A percentile compares a stretch with the other conserved stretches of the same genome.
These are phyloP conservation scores for Montipora cactus DNA, from an alignment of 64 coral and sea anemone species.

Conservation along the genomic window DNA sequence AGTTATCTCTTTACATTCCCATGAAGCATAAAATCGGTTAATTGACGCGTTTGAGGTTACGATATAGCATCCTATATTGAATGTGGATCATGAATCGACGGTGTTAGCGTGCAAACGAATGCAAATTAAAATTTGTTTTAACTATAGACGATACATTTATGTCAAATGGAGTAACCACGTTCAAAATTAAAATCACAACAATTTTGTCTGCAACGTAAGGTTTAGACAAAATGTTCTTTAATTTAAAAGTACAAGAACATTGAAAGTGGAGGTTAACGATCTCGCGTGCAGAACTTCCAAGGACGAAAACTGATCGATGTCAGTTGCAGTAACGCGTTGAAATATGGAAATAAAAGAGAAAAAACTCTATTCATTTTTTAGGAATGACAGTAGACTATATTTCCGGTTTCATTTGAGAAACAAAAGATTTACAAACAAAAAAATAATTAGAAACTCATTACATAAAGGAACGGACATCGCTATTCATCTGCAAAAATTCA, in stretches of 20 bases:
- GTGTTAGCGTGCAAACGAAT: not conserved
- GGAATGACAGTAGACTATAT: slow-evolving; percentile 15
- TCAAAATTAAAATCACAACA: not conserved
- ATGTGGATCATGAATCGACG: not conserved
- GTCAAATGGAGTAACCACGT: not conserved
- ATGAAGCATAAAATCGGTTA: not conserved
- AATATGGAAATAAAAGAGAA: not conserved
- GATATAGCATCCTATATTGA: not conserved
- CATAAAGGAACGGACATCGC: not conserved
- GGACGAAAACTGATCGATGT: not conserved
- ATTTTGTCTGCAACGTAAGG: not conserved
- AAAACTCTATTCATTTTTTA: not conserved
- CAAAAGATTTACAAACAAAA: slow-evolving; percentile 32
- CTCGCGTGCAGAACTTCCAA: slow-evolving; percentile 10
- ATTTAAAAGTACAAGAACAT: too few species aligned
- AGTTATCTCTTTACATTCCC: not conserved
- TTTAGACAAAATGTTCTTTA: too few species aligned
- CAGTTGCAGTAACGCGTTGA: not conserved
- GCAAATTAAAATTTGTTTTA: not conserved
- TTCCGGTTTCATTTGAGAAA: slow-evolving; percentile 25
- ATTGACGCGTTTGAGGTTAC: slow-evolving; percentile 43
- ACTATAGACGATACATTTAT: not conserved
- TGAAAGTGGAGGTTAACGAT: not conserved
- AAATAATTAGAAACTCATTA: slow-evolving; percentile 2
- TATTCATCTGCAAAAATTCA: slow-evolving; percentile 27